A percentile compares a stretch with the other conserved stretches of the same genome.
phyloP scores from a whole-genome alignment of 2,888 invertebrate species.

The Euplexia lucipara region DNA sequence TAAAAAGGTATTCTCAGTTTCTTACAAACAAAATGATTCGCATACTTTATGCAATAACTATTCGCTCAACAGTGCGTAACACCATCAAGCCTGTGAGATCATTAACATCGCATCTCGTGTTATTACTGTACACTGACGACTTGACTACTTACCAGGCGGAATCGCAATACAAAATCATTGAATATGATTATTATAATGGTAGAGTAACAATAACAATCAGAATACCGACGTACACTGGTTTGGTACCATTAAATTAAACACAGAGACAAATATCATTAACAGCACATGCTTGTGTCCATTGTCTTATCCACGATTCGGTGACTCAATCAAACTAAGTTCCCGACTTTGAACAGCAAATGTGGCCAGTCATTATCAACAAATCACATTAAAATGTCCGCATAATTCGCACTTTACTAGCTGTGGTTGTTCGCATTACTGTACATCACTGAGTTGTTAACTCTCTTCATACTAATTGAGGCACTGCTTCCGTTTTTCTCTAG shows the following conservation, averaged over 20 bases:
- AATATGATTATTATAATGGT: constrained; percentile 59
- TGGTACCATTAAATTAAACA: constrained; percentile 56
- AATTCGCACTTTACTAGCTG: constrained; percentile 80
- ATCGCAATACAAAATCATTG: constrained; percentile 63
- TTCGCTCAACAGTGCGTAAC: constrained; percentile 51
- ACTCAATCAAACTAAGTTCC: constrained; percentile 43
- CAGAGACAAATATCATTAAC: constrained; percentile 64
- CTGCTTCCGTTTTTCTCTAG: constrained; percentile 89
- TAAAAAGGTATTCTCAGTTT: constrained; percentile 46
- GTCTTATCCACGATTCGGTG: constrained; percentile 44
- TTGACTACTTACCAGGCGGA: constrained; percentile 68
- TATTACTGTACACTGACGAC: constrained; percentile 62
- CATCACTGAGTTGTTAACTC: constrained; percentile 77
- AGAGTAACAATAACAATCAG: constrained; percentile 58
- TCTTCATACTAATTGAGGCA: constrained; percentile 82
- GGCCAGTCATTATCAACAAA: constrained; percentile 54
- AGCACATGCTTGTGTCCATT: constrained; percentile 59
- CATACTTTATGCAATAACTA: constrained; percentile 57
- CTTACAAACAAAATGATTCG: constrained; percentile 55
- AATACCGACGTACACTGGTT: constrained; percentile 59
- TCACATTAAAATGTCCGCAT: constrained; percentile 67
- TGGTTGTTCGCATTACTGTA: constrained; percentile 82
- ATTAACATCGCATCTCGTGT: constrained; percentile 62
- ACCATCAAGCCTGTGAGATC: constrained; percentile 63
- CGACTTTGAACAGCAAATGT: constrained; percentile 56